Evolutionary conservation across 2,888 invertebrate genomes (phyloP).

Genomic region (Pilophorus perplexus): DNA sequence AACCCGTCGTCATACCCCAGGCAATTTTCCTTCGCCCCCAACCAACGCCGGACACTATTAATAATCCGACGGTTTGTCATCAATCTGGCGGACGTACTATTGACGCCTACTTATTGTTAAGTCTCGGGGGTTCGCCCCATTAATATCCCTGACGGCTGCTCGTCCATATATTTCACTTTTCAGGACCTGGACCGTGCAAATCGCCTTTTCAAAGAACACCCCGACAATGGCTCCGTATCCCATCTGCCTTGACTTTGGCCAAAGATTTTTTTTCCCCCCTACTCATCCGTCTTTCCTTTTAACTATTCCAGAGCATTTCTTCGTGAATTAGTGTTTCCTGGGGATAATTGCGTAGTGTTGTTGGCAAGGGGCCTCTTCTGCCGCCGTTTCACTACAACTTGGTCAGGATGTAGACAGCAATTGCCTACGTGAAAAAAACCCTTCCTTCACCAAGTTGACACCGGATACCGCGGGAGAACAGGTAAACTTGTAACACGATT

Average conservation of each 20-base stretch:
- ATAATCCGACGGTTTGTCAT: constrained; percentile 38
- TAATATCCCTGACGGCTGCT: constrained; percentile 39
- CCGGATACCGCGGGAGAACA: too few relatives aligned
- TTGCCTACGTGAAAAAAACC: too few relatives aligned
- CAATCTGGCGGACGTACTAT: constrained; percentile 40
- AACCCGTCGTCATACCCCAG: constrained; percentile 29
- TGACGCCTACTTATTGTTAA: constrained; percentile 43
- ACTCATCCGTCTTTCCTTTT: constrained; percentile 21
- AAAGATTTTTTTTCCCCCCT: constrained; percentile 10
- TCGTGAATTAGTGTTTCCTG: constrained; percentile 12
- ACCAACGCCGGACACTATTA: constrained; percentile 43
- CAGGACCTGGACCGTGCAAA: constrained; percentile 42
- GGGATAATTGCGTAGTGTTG: constrained; percentile 9
- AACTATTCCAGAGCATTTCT: constrained; percentile 10
- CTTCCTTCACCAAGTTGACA: too few relatives aligned
- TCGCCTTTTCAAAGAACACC: constrained; percentile 39
- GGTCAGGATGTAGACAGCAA: too few relatives aligned
- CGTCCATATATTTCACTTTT: constrained; percentile 44
- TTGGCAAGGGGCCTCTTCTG: too few relatives aligned
- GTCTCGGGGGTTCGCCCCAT: constrained; percentile 24
- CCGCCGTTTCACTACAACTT: too few relatives aligned
- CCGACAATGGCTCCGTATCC: constrained; percentile 38
- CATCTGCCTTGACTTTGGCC: constrained; percentile 20
- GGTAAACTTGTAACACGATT: too few relatives aligned
- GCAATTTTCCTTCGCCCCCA: constrained; percentile 36